Base-by-base conservation (phyloP, 2,888 invertebrate genomes). In the Lysandra coridon region DNA sequence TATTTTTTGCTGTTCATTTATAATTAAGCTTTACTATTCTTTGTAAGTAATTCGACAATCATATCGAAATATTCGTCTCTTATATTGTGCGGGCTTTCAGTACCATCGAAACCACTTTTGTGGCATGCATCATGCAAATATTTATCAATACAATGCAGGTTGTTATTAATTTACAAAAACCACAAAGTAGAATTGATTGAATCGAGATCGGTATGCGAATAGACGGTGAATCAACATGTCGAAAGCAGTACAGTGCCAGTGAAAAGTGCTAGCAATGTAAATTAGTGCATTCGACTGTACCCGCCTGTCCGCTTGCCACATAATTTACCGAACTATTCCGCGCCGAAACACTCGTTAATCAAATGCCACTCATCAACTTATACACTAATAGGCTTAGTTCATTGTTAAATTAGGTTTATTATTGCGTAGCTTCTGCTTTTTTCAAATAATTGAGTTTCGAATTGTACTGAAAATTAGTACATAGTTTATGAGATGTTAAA, bases 211-310 rank as follows among this genome's bases (percentile, higher is more conserved):
- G 76, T 33, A 49, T 62, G 74, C 73, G 78, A 53, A 78, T 73
- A 73, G 73, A 78, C 23, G 37, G 76, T 76, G 76, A 76, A 76
- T 76, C 76, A 76, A 76, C 76, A 76, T 57, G 76, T 76, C 76
- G 76, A 76, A 76, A 76, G 57, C 76, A 76, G 57, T 6, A 73
- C 53, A 73, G 37, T 78, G 30, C 53, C 53, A 40, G 30, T 87
- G 88, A 88, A 89, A 89, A 89, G 88, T 88, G 84, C 84, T 87
- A 87, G 87, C 87, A 86, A 87, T 88, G 88, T 88, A 89, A 89
- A 90, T 91, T 89, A 91, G 89, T 86, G 89, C 89, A 87, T 87
- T 88, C 86, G 49, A 76, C 76, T 53, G 17, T 76, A 53, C 5
- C 75, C 30, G 88, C 88, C 88, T 85, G 86, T 86, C 83, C 87